A percentile compares a stretch with the other conserved stretches of the same genome.
Evolutionary conservation across 2,888 invertebrate species (phyloP).

Genomic region (Erpobdella octoculata): DNA sequence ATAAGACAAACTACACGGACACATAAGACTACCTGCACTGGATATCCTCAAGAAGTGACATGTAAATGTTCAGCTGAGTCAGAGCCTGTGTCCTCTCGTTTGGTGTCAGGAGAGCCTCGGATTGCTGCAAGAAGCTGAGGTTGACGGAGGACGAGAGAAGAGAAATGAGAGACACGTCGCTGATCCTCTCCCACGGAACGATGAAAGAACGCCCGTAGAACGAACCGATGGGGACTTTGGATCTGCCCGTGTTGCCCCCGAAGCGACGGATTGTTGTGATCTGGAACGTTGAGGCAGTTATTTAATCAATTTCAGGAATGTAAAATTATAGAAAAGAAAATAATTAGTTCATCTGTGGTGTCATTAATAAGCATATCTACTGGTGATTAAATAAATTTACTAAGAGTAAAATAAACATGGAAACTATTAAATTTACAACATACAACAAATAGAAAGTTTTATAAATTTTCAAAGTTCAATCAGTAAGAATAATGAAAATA

Average conservation of each 20-base stretch:
- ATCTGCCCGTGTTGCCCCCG: slow-evolving; percentile 80
- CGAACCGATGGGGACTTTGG: slow-evolving; percentile 81
- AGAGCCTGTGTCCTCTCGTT: slow-evolving; percentile 42
- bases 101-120: neutral
- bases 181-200: slow-evolving; percentile 57
- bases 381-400: too few species aligned
- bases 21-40: slow-evolving; percentile 64
- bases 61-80: slow-evolving; percentile 59
- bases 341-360: too few species aligned
- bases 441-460: too few species aligned
- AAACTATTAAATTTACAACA: too few species aligned
- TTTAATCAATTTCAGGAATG: too few species aligned
- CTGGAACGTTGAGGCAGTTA: too few species aligned
- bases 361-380: too few species aligned
- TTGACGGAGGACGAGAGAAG: neutral
- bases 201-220: slow-evolving; percentile 79
- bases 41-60: slow-evolving; percentile 69
- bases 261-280: slow-evolving; percentile 83
- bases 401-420: neutral
- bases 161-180: neutral
- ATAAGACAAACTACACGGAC: neutral
- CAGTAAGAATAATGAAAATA: too few species aligned
- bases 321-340: too few species aligned
- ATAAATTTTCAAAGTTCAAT: too few species aligned
- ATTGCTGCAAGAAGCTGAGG: neutral